Percentiles rank a stretch among this genome's conserved stretches.
phyloP scores from a whole-genome alignment of 2,113 vertebrate genomes.

The Hemiscyllium ocellatum region DNA sequence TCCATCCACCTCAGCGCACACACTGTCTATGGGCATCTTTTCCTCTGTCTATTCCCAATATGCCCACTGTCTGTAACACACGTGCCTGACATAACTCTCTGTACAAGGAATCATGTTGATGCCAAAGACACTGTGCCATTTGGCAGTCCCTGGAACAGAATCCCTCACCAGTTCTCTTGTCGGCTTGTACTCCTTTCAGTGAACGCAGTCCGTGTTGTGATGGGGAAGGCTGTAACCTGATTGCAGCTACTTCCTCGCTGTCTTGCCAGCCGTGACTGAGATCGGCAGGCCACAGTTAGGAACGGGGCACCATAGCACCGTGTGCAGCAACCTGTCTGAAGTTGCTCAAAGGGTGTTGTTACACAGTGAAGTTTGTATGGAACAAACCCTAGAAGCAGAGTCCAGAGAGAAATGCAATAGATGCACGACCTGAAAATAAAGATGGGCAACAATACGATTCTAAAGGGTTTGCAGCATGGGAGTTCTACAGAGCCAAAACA shows the following conservation, averaged over 20 bases:
- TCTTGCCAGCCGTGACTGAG: not conserved
- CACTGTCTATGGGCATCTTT: too few relatives aligned
- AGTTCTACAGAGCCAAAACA: not conserved
- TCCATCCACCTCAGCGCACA: not conserved
- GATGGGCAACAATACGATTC: not conserved
- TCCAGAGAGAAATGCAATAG: not conserved
- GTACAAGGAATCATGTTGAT: not conserved
- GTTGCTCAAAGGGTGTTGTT: not conserved
- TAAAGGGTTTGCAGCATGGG: not conserved
- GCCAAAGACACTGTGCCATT: not conserved
- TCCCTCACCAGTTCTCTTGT: not conserved
- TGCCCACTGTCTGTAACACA: not conserved
- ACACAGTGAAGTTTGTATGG: not conserved
- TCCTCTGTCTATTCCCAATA: too few relatives aligned
- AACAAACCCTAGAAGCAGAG: not conserved
- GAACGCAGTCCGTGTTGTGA: not conserved
- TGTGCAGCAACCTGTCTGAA: not conserved
- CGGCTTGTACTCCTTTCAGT: not conserved
- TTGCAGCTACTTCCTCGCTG: not conserved
- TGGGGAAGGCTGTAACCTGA: not conserved
- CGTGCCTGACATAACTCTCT: not conserved
- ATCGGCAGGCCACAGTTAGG: not conserved
- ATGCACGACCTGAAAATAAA: not conserved
- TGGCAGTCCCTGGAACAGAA: not conserved
- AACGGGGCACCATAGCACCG: too few relatives aligned